Conservation (phyloP, 2,113 vertebrate genomes). For the Onychostruthus taczanowskii region DNA sequence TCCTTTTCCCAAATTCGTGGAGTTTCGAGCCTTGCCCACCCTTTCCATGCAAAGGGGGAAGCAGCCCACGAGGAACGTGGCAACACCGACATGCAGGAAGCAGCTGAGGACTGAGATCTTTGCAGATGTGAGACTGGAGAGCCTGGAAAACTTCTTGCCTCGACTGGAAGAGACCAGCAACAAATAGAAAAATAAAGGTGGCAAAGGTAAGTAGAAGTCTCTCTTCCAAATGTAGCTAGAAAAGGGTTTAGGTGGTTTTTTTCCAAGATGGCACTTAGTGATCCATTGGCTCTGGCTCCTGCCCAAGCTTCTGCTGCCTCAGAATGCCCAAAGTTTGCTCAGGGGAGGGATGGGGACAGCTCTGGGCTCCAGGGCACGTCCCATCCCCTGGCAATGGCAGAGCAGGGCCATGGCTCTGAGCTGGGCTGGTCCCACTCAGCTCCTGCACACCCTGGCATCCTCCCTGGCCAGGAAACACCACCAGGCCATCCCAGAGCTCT, state of each 20-base stretch:
- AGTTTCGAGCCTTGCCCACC: not conserved
- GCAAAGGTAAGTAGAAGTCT: not conserved
- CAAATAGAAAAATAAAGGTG: not conserved
- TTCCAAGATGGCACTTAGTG: constrained; percentile 54
- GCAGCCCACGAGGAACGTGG: not conserved
- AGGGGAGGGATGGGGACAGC: not conserved
- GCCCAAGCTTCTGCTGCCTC: not conserved
- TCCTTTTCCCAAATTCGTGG: not conserved
- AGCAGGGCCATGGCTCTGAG: not conserved
- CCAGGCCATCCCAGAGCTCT: not conserved
- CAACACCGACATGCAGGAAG: constrained; percentile 34
- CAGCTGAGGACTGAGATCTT: not conserved
- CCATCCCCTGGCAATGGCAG: not conserved
- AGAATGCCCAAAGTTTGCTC: not conserved
- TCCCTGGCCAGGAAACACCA: not conserved
- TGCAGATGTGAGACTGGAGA: not conserved
- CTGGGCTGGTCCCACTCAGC: not conserved
- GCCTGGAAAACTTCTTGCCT: not conserved
- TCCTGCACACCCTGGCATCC: not conserved
- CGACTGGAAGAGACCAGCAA: not conserved
- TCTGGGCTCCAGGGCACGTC: not conserved
- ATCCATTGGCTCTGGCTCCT: not conserved
- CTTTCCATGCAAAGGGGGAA: constrained; percentile 18
- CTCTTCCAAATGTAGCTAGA: not conserved
- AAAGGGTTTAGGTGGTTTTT: not conserved